Percentiles rank a stretch among this genome's conserved stretches.
Evolutionary conservation across 2,797 vertebrate species (phyloP).

Genomic region (Chaetodon trifasciatus): DNA sequence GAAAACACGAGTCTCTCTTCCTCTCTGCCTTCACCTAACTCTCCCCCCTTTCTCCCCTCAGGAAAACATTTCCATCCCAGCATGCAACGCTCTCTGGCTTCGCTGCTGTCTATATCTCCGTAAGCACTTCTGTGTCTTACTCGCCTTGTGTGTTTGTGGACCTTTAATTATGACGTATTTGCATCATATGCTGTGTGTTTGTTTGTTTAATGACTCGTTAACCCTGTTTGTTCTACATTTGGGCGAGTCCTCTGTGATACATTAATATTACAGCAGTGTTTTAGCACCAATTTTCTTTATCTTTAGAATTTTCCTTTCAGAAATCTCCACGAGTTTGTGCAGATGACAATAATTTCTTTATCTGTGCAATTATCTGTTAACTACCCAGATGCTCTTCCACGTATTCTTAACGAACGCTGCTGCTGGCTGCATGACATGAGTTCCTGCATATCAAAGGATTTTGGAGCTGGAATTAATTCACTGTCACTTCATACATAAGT

Average conservation of each 20-base stretch:
- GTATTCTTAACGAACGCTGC: background rate
- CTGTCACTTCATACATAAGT: slow-evolving; percentile 22
- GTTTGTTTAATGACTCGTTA: background rate
- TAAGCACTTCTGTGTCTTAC: slow-evolving; percentile 83
- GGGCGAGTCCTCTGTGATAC: background rate
- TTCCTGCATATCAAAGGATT: slow-evolving; percentile 15
- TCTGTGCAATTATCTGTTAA: slow-evolving; percentile 7
- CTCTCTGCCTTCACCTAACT: slow-evolving; percentile 40
- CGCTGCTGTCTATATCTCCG: slow-evolving; percentile 96
- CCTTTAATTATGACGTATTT: slow-evolving; percentile 11
- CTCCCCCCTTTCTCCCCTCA: slow-evolving; percentile 71
- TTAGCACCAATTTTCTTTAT: background rate
- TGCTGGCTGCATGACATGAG: slow-evolving; percentile 13
- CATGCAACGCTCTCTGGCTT: slow-evolving; percentile 97
- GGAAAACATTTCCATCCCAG: slow-evolving; percentile 98
- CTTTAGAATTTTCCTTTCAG: background rate
- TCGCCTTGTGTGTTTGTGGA: slow-evolving; percentile 23
- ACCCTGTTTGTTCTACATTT: background rate
- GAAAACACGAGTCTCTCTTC: slow-evolving; percentile 17
- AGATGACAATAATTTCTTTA: background rate
- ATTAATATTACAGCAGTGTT: background rate
- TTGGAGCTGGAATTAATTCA: slow-evolving; percentile 19
- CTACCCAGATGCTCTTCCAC: background rate
- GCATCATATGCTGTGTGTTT: background rate
- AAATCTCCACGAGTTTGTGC: background rate